phyloP scores from a whole-genome alignment of 2,888 invertebrate genomes.

The Pediacus dermestoides region DNA sequence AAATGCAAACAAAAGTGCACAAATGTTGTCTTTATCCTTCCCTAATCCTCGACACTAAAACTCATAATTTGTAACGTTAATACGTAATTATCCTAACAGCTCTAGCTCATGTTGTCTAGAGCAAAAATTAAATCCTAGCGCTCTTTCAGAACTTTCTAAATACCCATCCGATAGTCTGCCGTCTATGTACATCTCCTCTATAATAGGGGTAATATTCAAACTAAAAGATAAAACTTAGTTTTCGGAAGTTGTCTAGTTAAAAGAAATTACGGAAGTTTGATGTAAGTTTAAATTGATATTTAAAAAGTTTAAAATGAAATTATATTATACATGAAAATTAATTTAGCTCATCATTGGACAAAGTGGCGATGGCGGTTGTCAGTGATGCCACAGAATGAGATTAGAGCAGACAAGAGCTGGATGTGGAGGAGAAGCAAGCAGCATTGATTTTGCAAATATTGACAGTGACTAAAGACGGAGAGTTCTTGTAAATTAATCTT shows the following conservation, averaged over 20 bases:
- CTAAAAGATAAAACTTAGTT: constrained; percentile 17
- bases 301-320: constrained; percentile 16
- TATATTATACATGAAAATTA: constrained; percentile 16
- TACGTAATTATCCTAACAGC: too few species aligned
- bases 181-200: constrained; percentile 3
- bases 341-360: constrained; percentile 6
- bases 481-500: neutral
- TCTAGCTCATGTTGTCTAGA: too few species aligned
- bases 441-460: constrained; percentile 13
- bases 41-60: too few species aligned
- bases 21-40: too few species aligned
- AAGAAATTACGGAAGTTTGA: constrained; percentile 18
- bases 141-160: too few species aligned
- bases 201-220: constrained; percentile 10
- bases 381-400: neutral
- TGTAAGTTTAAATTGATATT: constrained; percentile 17
- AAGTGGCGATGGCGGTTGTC: neutral
- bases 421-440: constrained; percentile 4
- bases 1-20: too few species aligned
- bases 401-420: too few species aligned
- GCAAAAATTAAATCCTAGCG: too few species aligned
- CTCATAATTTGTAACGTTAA: too few species aligned
- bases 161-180: too few species aligned
- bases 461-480: neutral
- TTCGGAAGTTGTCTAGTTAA: constrained; percentile 15